Conservation (phyloP, 1,140 invertebrate species). For the Thrips palmi region DNA sequence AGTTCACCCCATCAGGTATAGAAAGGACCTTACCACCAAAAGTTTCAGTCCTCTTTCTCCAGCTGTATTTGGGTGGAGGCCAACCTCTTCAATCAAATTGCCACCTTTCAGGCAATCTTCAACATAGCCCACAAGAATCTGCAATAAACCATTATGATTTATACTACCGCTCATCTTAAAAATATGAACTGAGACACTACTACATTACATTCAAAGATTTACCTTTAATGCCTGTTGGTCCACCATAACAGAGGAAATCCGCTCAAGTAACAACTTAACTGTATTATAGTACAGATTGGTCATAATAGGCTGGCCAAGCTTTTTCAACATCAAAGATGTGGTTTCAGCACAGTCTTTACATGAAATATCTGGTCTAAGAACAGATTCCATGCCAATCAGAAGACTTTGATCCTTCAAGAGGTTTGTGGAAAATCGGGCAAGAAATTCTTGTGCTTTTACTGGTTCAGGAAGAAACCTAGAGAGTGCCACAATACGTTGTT, state of each 20-base stretch:
- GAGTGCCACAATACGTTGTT: conserved; percentile 33
- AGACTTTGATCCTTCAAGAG: conserved; percentile 59
- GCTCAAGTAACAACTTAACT: conserved; percentile 82
- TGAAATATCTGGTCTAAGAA: conserved; percentile 68
- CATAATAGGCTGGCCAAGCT: conserved; percentile 81
- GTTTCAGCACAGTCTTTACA: conserved; percentile 81
- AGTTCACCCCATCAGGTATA: conserved; percentile 7
- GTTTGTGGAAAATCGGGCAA: conserved; percentile 72
- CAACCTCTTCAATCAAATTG: conserved; percentile 51
- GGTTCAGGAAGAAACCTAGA: conserved; percentile 75
- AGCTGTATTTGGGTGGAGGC: conserved; percentile 56
- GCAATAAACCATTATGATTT: conserved; percentile 10
- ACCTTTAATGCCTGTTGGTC: conserved; percentile 66
- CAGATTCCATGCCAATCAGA: conserved; percentile 62
- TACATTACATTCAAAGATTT: conserved; percentile 13
- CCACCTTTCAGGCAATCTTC: conserved; percentile 48
- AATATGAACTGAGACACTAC: conserved; percentile 1
- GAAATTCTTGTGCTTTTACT: conserved; percentile 78
- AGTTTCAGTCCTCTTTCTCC: conserved; percentile 66
- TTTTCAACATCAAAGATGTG: conserved; percentile 65
- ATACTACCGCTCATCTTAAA: background rate
- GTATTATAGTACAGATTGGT: conserved; percentile 91
- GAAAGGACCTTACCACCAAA: conserved; percentile 48
- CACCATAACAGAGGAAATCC: conserved; percentile 89
- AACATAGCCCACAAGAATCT: conserved; percentile 45